Base-by-base conservation (phyloP, 2,888 invertebrate genomes). In the Anthrax anthrax region DNA sequence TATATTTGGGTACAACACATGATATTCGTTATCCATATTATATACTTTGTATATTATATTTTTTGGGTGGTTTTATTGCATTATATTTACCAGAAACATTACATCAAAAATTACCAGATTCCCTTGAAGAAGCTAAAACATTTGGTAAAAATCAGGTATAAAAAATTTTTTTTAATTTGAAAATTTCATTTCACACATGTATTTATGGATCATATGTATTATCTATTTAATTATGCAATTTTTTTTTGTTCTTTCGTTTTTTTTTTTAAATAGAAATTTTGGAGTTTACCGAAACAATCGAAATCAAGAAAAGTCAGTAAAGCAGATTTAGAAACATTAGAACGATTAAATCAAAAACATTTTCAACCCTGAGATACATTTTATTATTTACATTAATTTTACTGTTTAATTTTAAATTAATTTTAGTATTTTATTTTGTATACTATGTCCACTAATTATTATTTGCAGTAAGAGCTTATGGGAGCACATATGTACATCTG, bases 71-170 rank as follows among this genome's bases (percentile, higher is more conserved):
- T 17, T 43, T 73, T 18, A 64, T 70, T 1, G 70, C 71, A 1
- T 56, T 72, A 23, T 70, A 75, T 52, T 61, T 81, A 40, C 80
- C 80, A 1, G 80, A 81, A 65, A 80, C 80, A 3, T 63, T 77
- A 46, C 73, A 78, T 57, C 70, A 70, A 47, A 74, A 72, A 56
- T 60, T 81, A 47, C 80, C 80, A 39, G 79, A 80, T 65, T 77
- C 78, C 5, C 59, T 80, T 51, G 71, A 72, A 55, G 80, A 80
- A 53, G 77, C 78, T 1, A 67, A 72, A 54, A 57, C 63, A 19
- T 78, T 79, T 62, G 78, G 78, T 39, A 64, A 60, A 51, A 60
- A 65, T 47, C 66, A 68, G 56, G 67, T 65, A 58, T 23, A 23
- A 23, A 6, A 6, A 6, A 6, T 23, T 23, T 23, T 23, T 23